Base-by-base conservation (phyloP, 2,113 vertebrate genomes). In the Collichthys lucidus region DNA sequence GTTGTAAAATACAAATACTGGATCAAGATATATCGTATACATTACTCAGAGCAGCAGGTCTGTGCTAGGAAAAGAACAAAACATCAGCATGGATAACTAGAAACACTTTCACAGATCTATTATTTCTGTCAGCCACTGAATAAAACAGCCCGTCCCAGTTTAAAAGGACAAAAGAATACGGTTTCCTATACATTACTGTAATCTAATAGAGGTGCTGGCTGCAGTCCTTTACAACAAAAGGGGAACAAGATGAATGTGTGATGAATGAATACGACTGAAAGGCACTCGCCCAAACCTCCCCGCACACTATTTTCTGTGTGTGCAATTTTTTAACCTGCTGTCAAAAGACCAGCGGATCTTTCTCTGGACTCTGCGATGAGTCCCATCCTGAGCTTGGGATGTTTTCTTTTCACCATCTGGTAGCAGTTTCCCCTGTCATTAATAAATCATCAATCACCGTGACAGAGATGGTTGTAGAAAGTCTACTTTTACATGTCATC, bases 231-330 rank as follows among this genome's bases (percentile, higher is more conserved):
- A 24, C 46, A 74, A 70, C 47, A 74, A 65, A 82, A 56, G 24
- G 16, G 56, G 42, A 42, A 56, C 11, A 53, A 57, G 56, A 70
- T 50, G 31, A 83, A n/a, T 74, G 68, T 65, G 63, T 44, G 56
- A 81, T 71, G 74, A 80, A 67, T 75, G 60, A 69, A 55, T 77
- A 17, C 14, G 17, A 55, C 52, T 65, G 42, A 71, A 63, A 59
- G n/a, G 60, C 46, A 62, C 14, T 40, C 16, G 8, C n/a, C 29
- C 44, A 73, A 67, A 77, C 64, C 63, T 63, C 49, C 24, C 22
- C 2, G 40, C n/a, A 59, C 56, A 24, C 11, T 1, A 44, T 22
- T 56, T 67, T 56, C 47, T 77, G 0, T 78, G 47, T 16, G 35
- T 24, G 47, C 5, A 29, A 53, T 63, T 70, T 65, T 60, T 68